A percentile compares a stretch with the other conserved stretches of the same genome.
Evolutionary conservation across 2,113 vertebrate species (phyloP).

Genomic region (Hemiprocne comata): DNA sequence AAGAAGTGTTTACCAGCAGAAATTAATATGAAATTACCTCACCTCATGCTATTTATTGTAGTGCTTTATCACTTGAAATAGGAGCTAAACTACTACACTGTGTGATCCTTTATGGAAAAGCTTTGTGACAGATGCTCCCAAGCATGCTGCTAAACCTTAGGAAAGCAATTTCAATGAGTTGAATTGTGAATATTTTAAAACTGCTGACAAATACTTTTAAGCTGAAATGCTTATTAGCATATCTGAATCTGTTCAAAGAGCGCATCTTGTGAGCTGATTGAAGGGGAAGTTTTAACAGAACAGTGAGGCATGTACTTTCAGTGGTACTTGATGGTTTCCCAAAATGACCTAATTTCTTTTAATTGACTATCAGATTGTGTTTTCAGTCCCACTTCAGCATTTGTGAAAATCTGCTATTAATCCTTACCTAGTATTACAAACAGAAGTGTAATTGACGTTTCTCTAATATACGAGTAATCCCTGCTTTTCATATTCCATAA

Average conservation of each 20-base stretch:
- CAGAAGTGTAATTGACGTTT: constrained; percentile 39
- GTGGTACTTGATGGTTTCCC: neutral
- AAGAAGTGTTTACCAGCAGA: neutral
- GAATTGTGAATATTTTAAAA: constrained; percentile 55
- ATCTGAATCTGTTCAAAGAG: constrained; percentile 44
- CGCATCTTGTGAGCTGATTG: constrained; percentile 26
- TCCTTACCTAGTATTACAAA: constrained; percentile 36
- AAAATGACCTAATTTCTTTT: constrained; percentile 52
- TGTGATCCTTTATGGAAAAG: constrained; percentile 24
- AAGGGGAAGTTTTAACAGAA: constrained; percentile 32
- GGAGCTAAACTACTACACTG: neutral
- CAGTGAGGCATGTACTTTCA: constrained; percentile 5
- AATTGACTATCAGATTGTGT: constrained; percentile 40
- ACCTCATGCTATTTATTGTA: neutral
- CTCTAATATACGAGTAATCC: constrained; percentile 14
- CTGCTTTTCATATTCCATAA: constrained; percentile 44
- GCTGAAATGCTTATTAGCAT: constrained; percentile 44
- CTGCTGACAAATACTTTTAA: constrained; percentile 63
- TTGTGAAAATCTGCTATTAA: constrained; percentile 31
- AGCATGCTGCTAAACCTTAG: neutral
- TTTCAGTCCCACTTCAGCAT: constrained; percentile 1
- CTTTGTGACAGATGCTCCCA: constrained; percentile 37
- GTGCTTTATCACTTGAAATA: constrained; percentile 25
- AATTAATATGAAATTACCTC: neutral
- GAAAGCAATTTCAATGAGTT: constrained; percentile 44